Conservation (phyloP, 2,113 vertebrate species). For the Arvicanthis niloticus region DNA sequence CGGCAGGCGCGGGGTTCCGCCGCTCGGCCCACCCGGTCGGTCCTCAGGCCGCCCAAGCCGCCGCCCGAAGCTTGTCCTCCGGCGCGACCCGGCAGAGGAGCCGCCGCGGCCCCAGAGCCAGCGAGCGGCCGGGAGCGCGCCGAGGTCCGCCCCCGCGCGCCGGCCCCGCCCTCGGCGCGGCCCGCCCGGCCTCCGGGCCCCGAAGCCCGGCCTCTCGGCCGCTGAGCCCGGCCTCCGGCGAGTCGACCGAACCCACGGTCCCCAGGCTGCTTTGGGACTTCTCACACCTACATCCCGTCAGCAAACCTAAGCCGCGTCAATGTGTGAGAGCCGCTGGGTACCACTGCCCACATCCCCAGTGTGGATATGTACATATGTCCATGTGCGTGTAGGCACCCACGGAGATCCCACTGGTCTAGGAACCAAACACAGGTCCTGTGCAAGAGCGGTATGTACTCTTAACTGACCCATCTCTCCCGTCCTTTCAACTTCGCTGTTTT, state of each 20-base stretch:
- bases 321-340: not conserved
- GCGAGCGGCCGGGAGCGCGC: constrained; percentile 59
- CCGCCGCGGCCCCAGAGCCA: constrained; percentile 37
- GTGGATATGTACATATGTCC: not conserved
- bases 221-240: not conserved
- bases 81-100: constrained; percentile 39
- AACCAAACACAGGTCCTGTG: not conserved
- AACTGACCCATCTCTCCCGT: not conserved
- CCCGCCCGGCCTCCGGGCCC: not conserved
- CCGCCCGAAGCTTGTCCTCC: constrained; percentile 53
- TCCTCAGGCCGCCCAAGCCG: constrained; percentile 5
- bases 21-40: not conserved
- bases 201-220: not conserved
- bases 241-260: not conserved
- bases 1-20: constrained; percentile 7
- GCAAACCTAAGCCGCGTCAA: not conserved
- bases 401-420: not conserved
- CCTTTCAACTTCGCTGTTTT: not conserved
- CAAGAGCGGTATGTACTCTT: not conserved
- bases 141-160: constrained; percentile 35
- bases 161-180: constrained; percentile 20
- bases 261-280: not conserved
- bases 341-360: not conserved
- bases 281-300: not conserved
- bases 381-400: not conserved